Conservation (phyloP, 2,888 invertebrate species). For the Cremastobaeus sp. region DNA sequence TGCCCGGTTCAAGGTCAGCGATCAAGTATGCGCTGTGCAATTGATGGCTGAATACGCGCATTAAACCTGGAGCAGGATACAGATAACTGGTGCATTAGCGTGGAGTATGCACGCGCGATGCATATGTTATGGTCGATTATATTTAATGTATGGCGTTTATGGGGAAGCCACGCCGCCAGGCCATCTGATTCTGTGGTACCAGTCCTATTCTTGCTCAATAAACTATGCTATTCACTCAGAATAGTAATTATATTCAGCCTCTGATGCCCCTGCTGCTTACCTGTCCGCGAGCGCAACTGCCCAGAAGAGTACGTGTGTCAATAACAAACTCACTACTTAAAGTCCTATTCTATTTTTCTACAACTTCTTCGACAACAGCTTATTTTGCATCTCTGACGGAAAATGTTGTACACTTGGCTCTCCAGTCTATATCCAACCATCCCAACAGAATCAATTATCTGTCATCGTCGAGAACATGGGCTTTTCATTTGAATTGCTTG, state of each 20-base stretch:
- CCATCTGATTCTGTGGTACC: slow-evolving; percentile 69
- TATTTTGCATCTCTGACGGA: too few relatives aligned
- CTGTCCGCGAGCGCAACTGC: slow-evolving; percentile 34
- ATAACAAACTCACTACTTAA: too few relatives aligned
- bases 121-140: slow-evolving; percentile 56
- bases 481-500: too few relatives aligned
- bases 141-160: slow-evolving; percentile 55
- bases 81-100: slow-evolving; percentile 41
- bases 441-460: too few relatives aligned
- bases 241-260: slow-evolving; percentile 63
- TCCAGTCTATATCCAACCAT: too few relatives aligned
- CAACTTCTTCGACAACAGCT: too few relatives aligned
- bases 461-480: too few relatives aligned
- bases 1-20: slow-evolving; percentile 30
- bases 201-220: slow-evolving; percentile 70
- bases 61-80: slow-evolving; percentile 31
- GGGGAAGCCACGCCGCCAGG: slow-evolving; percentile 30
- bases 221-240: slow-evolving; percentile 65
- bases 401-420: too few relatives aligned
- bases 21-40: slow-evolving; percentile 63
- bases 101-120: slow-evolving; percentile 59
- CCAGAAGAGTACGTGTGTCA: too few relatives aligned
- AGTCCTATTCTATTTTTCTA: too few relatives aligned
- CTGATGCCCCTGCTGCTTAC: slow-evolving; percentile 22
- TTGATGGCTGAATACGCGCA: slow-evolving; percentile 54